Evolutionary conservation across 2,113 vertebrate species (phyloP).

Genomic region (Sinocyclocheilus anophthalmus): DNA sequence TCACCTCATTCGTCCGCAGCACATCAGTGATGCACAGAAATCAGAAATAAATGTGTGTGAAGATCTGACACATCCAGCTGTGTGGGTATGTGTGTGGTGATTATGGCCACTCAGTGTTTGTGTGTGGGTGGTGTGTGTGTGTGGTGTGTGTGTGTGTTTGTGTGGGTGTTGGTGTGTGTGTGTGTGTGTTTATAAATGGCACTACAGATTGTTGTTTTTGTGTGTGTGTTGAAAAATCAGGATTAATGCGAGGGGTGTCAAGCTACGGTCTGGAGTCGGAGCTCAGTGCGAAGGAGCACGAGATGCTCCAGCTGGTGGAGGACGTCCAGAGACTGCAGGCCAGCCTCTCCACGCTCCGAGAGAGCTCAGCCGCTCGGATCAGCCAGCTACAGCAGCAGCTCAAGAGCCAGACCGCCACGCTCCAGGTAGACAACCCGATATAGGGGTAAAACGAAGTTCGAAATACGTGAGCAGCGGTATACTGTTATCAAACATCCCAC

Average conservation of each 20-base stretch:
- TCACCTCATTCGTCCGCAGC: too few relatives aligned
- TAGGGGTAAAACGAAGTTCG: too few relatives aligned
- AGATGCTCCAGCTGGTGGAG: constrained; percentile 93
- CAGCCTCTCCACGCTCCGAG: constrained; percentile 93
- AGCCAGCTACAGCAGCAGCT: constrained; percentile 94
- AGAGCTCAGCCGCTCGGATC: constrained; percentile 92
- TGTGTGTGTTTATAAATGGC: neutral
- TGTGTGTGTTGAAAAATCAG: constrained; percentile 23
- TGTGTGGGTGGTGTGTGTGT: constrained; percentile 5
- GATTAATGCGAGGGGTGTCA: constrained; percentile 66
- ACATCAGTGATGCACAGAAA: too few relatives aligned
- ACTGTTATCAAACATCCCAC: too few relatives aligned
- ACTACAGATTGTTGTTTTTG: neutral
- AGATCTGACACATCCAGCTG: too few relatives aligned
- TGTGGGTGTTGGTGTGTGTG: constrained; percentile 6
- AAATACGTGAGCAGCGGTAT: too few relatives aligned
- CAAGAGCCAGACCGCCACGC: constrained; percentile 85
- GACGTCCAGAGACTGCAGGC: constrained; percentile 97
- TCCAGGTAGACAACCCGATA: constrained; percentile 77
- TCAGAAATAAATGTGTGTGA: too few relatives aligned
- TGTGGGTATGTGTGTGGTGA: neutral
- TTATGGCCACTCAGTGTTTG: neutral
- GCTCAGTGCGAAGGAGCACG: constrained; percentile 93
- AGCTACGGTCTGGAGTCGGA: constrained; percentile 91
- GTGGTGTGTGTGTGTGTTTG: constrained; percentile 12